A percentile compares a stretch with the other conserved stretches of the same genome.
Conservation (phyloP, 1,140 invertebrate species). For the Platyscapa corneri region DNA sequence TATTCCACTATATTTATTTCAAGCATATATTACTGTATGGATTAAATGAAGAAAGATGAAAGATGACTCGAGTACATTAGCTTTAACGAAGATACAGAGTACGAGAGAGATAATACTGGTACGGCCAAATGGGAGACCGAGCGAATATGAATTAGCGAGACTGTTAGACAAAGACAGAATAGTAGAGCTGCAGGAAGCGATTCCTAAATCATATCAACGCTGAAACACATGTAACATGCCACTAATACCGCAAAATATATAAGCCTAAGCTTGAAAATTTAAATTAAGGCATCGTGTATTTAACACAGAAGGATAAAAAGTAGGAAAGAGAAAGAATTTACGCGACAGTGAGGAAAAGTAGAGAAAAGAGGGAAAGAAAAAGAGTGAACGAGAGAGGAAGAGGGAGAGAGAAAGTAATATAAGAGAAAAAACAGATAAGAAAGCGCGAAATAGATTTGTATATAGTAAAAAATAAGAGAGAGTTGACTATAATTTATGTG, state of each 20-base stretch:
- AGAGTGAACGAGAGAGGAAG: too few species aligned
- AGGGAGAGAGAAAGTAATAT: neutral
- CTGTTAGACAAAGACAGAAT: constrained; percentile 30
- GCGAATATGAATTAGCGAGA: constrained; percentile 31
- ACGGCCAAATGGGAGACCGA: neutral
- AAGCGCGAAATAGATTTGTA: neutral
- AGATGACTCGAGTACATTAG: neutral
- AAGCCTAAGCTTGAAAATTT: neutral
- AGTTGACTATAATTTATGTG: neutral
- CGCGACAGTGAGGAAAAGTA: too few species aligned
- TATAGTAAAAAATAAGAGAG: neutral
- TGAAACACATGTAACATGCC: constrained; percentile 60
- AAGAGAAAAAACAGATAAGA: too few species aligned
- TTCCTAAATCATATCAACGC: constrained; percentile 69
- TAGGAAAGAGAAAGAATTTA: too few species aligned
- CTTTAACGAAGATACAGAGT: constrained; percentile 33
- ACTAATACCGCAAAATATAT: neutral
- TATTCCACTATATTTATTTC: neutral
- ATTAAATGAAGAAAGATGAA: constrained; percentile 11
- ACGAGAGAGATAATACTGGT: neutral
- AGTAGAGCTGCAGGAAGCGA: constrained; percentile 55
- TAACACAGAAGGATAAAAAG: too few species aligned
- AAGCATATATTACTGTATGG: neutral
- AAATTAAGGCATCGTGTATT: neutral
- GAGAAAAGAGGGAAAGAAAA: too few species aligned